Evolutionary conservation across 2,113 vertebrate genomes (phyloP).

Genomic region (Protobothrops mucrosquamatus): DNA sequence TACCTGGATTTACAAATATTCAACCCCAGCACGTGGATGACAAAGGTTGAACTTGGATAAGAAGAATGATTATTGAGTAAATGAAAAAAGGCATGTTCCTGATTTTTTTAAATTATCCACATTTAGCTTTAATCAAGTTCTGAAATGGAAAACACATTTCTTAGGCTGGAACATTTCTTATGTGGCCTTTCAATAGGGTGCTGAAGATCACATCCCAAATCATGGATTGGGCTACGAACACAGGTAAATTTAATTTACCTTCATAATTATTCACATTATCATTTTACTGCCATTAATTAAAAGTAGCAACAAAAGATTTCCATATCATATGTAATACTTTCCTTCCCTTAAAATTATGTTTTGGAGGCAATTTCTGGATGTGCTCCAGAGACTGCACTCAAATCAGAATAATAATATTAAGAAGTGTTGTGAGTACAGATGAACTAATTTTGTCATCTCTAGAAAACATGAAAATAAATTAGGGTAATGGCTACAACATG

Average conservation of each 20-base stretch:
- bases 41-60: neutral
- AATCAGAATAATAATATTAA: slow-evolving; percentile 8
- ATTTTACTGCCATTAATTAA: neutral
- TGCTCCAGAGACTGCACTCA: neutral
- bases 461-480: neutral
- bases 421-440: neutral
- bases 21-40: neutral
- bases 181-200: neutral
- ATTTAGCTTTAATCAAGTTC: neutral
- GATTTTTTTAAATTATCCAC: neutral
- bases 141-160: neutral
- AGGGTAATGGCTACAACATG: slow-evolving; percentile 35
- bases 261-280: neutral
- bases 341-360: neutral
- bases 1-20: neutral
- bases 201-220: neutral
- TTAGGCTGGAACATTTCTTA: neutral
- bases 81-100: neutral
- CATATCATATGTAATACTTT: neutral
- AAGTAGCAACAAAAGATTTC: neutral
- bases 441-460: slow-evolving; percentile 21
- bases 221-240: neutral
- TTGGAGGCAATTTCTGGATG: neutral
- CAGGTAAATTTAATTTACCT: neutral
- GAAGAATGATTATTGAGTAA: neutral